phyloP scores from a whole-genome alignment of 2,113 vertebrate species.

The Leptocoma aspasia region DNA sequence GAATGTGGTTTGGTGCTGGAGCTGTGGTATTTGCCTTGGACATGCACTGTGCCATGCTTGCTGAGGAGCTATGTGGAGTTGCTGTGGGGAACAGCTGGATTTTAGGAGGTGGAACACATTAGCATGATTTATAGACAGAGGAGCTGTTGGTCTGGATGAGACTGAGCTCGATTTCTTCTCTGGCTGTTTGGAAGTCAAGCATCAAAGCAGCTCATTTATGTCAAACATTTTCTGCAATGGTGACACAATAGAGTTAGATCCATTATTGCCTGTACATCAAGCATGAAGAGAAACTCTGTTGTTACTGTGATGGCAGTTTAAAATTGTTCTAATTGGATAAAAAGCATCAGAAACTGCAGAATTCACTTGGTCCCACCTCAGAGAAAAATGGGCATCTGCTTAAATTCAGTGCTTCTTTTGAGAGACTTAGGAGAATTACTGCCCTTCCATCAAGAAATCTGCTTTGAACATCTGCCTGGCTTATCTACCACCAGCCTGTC shows the following conservation, averaged over 20 bases:
- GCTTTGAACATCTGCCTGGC: not conserved
- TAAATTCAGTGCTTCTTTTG: not conserved
- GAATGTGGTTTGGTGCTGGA: not conserved
- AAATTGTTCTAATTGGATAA: not conserved
- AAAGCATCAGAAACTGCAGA: not conserved
- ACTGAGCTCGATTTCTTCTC: not conserved
- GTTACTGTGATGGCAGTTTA: not conserved
- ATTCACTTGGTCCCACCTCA: not conserved
- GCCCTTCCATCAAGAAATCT: not conserved
- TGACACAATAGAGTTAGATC: not conserved
- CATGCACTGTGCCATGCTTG: not conserved
- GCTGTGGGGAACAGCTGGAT: not conserved
- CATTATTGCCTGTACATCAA: not conserved
- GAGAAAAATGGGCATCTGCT: not conserved
- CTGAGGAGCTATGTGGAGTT: not conserved
- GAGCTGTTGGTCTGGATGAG: not conserved
- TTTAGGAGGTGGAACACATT: not conserved
- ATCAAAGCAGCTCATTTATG: not conserved
- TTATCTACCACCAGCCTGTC: not conserved
- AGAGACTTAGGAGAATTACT: not conserved
- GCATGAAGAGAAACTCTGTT: not conserved
- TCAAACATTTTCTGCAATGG: not conserved
- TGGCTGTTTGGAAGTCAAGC: not conserved
- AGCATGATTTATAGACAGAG: not conserved
- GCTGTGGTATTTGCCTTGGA: not conserved